Evolutionary conservation across 2,888 invertebrate genomes (phyloP).

Genomic region (Lycaena phlaeas): DNA sequence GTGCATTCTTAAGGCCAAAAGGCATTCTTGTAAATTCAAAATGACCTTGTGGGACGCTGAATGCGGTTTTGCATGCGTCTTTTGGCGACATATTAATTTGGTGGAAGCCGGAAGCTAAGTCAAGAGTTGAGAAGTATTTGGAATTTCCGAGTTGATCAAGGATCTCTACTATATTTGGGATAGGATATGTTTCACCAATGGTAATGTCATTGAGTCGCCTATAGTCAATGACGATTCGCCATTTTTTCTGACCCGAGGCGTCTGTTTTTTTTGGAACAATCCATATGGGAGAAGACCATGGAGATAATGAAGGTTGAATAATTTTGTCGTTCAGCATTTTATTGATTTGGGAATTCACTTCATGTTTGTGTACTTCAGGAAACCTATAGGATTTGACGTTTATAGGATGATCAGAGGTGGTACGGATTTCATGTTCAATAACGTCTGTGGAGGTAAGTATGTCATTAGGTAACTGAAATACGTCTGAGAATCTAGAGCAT

Average conservation of each 20-base stretch:
- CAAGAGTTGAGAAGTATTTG: not conserved
- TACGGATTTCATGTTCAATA: too few species aligned
- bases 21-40: not conserved
- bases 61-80: conserved; percentile 2
- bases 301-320: not conserved
- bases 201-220: conserved; percentile 19
- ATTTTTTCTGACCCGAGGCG: not conserved
- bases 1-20: not conserved
- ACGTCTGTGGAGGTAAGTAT: too few species aligned
- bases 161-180: conserved; percentile 13
- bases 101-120: not conserved
- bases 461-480: too few species aligned
- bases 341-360: not conserved
- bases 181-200: conserved; percentile 18
- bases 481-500: too few species aligned
- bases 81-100: not conserved
- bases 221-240: not conserved
- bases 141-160: not conserved
- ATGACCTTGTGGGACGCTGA: conserved; percentile 1
- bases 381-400: too few species aligned
- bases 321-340: not conserved
- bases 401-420: too few species aligned
- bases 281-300: not conserved
- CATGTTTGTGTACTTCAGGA: not conserved
- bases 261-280: not conserved